Conservation (phyloP, 2,113 vertebrate genomes). For the Motacilla alba region DNA sequence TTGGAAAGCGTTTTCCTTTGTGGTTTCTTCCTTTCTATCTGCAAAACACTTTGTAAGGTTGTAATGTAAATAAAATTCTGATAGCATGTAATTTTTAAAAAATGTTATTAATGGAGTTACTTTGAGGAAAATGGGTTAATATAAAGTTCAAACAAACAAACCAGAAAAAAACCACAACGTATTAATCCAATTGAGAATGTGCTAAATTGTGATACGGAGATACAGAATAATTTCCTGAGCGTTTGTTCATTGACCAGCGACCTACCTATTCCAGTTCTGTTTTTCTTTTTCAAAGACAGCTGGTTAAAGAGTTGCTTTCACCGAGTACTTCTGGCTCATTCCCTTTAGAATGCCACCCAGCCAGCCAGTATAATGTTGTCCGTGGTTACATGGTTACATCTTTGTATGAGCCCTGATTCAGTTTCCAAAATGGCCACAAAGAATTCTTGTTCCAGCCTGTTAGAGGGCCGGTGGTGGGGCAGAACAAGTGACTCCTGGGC, state of each 20-base stretch:
- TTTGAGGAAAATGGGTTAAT: background rate
- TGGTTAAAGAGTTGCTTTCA: background rate
- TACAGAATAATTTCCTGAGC: background rate
- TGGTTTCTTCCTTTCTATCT: background rate
- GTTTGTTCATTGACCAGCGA: background rate
- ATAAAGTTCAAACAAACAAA: background rate
- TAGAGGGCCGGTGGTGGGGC: background rate
- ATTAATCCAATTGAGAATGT: background rate
- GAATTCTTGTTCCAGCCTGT: background rate
- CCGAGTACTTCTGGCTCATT: background rate
- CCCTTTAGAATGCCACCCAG: background rate
- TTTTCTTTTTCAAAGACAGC: background rate
- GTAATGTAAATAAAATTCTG: background rate
- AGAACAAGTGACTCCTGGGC: background rate
- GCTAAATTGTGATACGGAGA: background rate
- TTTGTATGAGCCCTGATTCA: background rate
- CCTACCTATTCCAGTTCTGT: background rate
- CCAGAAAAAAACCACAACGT: fast-evolving
- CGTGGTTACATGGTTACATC: background rate
- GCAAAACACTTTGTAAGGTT: background rate
- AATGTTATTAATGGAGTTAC: background rate
- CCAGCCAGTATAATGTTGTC: background rate
- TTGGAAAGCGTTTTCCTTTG: background rate
- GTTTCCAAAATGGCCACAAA: background rate
- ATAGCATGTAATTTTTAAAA: fast-evolving